A percentile compares a stretch with the other conserved stretches of the same genome.
Conservation (phyloP, 2,888 invertebrate species). For the Drosophila recens region DNA sequence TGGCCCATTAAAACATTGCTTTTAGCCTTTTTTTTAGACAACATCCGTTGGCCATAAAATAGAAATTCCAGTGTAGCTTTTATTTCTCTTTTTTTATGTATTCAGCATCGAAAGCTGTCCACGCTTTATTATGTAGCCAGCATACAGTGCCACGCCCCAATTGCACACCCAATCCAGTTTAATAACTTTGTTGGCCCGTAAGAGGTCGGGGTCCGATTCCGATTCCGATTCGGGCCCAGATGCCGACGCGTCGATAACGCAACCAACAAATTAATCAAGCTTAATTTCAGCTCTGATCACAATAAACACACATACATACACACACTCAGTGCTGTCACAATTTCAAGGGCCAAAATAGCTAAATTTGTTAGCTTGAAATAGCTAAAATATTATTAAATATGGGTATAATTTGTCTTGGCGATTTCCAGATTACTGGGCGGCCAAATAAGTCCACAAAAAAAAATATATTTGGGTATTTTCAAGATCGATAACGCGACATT, state of each 20-base stretch:
- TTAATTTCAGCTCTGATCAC: conserved; percentile 64
- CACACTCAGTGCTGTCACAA: background rate
- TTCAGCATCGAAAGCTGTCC: conserved; percentile 58
- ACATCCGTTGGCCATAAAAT: conserved; percentile 64
- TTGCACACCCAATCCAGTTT: conserved; percentile 77
- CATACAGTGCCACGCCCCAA: conserved; percentile 64
- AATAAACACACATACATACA: conserved; percentile 1
- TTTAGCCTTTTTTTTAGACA: conserved; percentile 32
- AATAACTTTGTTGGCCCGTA: conserved; percentile 66
- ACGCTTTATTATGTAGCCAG: conserved; percentile 61
- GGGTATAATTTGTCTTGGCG: too few species aligned
- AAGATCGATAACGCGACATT: too few species aligned
- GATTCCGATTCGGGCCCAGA: conserved; percentile 44
- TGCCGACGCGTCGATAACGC: conserved; percentile 69
- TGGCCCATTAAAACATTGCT: conserved; percentile 58
- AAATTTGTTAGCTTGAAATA: background rate
- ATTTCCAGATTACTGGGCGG: too few species aligned
- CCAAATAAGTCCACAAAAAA: too few species aligned
- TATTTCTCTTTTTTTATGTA: background rate
- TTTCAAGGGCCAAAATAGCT: background rate
- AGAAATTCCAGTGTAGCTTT: conserved; percentile 58
- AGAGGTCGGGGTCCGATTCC: background rate
- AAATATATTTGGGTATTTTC: too few species aligned
- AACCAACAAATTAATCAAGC: conserved; percentile 76
- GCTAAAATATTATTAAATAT: background rate